Evolutionary conservation across 1,140 invertebrate genomes (phyloP).

Genomic region (Sycophila sp.): DNA sequence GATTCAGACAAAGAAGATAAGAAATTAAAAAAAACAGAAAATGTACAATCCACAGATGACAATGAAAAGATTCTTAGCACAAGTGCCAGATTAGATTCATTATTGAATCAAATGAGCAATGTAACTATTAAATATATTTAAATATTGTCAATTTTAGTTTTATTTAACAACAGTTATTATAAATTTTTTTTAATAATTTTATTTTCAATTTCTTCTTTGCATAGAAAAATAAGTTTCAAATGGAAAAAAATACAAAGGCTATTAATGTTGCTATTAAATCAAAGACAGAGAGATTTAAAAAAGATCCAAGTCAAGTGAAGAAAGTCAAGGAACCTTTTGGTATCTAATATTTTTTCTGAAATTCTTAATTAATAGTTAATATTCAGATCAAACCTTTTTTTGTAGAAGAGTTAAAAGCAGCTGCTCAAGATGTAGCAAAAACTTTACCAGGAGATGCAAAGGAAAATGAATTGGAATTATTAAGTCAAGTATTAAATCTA

Average conservation of each 20-base stretch:
- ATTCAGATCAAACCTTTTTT: too few species aligned
- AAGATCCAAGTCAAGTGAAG: not conserved
- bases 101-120: conserved; percentile 38
- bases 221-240: not conserved
- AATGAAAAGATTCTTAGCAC: conserved; percentile 19
- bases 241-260: conserved; percentile 14
- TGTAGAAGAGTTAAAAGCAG: conserved; percentile 62
- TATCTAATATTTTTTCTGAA: conserved; percentile 13
- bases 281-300: conserved; percentile 22
- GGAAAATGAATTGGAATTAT: conserved; percentile 79
- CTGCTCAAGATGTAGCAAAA: conserved; percentile 76
- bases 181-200: too few species aligned
- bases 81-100: conserved; percentile 38
- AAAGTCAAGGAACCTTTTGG: conserved; percentile 1
- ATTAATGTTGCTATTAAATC: conserved; percentile 36
- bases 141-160: too few species aligned
- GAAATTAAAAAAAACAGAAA: conserved; percentile 21
- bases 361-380: too few species aligned
- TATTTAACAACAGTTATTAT: too few species aligned
- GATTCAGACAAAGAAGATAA: conserved; percentile 47
- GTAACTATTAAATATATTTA: conserved; percentile 8
- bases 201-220: not conserved
- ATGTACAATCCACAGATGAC: not conserved
- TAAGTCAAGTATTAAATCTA: conserved; percentile 72
- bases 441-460: conserved; percentile 72